These are phyloP conservation scores for Orientallactaga bullata DNA, from an alignment of 2,113 vertebrate species.

Conservation along the genomic window DNA sequence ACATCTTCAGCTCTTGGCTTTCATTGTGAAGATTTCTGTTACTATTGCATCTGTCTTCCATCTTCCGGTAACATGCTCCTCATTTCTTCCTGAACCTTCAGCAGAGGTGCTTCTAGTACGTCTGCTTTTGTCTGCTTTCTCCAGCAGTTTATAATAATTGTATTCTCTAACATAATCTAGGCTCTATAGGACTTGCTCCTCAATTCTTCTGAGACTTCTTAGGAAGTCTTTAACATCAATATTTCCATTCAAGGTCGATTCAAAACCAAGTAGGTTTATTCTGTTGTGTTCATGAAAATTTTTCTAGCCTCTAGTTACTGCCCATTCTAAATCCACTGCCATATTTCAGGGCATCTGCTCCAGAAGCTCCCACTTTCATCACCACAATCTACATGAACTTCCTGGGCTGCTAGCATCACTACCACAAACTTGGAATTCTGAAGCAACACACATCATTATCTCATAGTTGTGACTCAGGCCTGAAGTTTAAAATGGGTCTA, in stretches of 20 bases:
- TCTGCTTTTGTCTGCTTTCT: neutral
- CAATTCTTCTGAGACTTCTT: neutral
- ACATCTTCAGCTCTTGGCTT: neutral
- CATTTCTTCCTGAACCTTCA: neutral
- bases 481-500: neutral
- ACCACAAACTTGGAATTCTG: neutral
- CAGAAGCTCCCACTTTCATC: neutral
- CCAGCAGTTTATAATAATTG: neutral
- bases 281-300: neutral
- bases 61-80: neutral
- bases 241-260: neutral
- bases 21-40: neutral
- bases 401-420: neutral
- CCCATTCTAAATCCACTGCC: neutral
- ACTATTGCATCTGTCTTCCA: neutral
- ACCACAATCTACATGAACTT: neutral
- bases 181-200: neutral
- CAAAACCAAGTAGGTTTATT: neutral
- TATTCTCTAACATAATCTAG: neutral
- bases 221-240: neutral
- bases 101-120: neutral
- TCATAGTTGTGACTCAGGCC: neutral
- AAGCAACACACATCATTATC: neutral
- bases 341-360: neutral
- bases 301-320: neutral